These are phyloP conservation scores for Caenorhabditis wallacei DNA, from an alignment of 2,888 invertebrate genomes.

Conservation along the genomic window DNA sequence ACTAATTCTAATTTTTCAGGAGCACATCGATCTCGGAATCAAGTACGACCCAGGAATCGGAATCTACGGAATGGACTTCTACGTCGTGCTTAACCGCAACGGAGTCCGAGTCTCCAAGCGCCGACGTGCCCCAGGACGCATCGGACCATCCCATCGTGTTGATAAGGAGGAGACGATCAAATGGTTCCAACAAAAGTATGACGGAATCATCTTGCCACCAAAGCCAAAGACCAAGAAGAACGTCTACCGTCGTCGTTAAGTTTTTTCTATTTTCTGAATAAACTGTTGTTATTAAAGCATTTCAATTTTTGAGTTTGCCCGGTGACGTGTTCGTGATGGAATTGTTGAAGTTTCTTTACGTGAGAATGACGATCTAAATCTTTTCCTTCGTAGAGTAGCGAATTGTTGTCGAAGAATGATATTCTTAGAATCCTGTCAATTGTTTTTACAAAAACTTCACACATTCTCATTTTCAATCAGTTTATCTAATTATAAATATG, in stretches of 20 bases:
- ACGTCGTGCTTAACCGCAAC: constrained; percentile 97
- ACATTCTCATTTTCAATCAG: constrained; percentile 47
- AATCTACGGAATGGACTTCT: constrained; percentile 99
- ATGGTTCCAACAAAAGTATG: constrained; percentile 99
- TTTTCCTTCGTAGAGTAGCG: too few relatives aligned
- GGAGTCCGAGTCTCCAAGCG: constrained; percentile 98
- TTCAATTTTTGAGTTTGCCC: neutral
- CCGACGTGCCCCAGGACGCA: constrained; percentile 93
- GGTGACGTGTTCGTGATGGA: too few relatives aligned
- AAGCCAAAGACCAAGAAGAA: constrained; percentile 85
- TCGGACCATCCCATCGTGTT: constrained; percentile 94
- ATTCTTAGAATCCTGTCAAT: too few relatives aligned
- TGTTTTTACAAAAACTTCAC: too few relatives aligned
- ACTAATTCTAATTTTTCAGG: constrained; percentile 84
- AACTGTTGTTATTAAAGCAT: constrained; percentile 65
- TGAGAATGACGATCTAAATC: too few relatives aligned
- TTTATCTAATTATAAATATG: constrained; percentile 45
- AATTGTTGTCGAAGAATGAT: too few relatives aligned
- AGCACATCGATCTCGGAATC: constrained; percentile 99
- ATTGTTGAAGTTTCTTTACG: too few relatives aligned
- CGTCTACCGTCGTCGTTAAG: constrained; percentile 66
- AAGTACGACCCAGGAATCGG: constrained; percentile 98
- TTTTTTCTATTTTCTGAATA: constrained; percentile 64
- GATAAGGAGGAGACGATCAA: constrained; percentile 99
- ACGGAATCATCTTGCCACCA: constrained; percentile 95